These are phyloP conservation scores for Cricetomys ansorgei DNA, from an alignment of 2,113 vertebrate species.

Conservation along the genomic window DNA sequence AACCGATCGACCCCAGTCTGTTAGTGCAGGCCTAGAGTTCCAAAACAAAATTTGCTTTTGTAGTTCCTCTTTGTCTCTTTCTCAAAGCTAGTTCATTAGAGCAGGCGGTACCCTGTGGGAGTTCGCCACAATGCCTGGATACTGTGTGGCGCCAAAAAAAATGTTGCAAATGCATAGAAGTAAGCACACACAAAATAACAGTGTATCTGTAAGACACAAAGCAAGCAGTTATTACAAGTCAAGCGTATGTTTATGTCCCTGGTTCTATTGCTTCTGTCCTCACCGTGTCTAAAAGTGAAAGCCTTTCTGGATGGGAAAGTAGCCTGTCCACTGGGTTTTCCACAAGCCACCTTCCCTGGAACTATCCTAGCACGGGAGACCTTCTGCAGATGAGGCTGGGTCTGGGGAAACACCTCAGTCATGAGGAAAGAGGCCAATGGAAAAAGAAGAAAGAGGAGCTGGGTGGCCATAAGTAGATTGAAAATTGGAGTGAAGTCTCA, in stretches of 20 bases:
- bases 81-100: constrained; percentile 56
- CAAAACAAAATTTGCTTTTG: constrained; percentile 75
- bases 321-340: accelerated
- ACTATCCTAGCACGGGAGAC: accelerated
- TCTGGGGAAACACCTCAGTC: background rate
- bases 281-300: background rate
- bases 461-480: no score
- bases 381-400: background rate
- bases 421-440: background rate
- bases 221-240: background rate
- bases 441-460: background rate
- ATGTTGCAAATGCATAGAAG: background rate
- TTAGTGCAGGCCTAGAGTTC: constrained; percentile 51
- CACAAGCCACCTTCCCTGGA: background rate
- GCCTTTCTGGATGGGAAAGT: background rate
- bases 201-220: background rate
- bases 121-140: background rate
- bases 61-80: constrained; percentile 33
- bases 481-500: background rate
- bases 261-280: background rate
- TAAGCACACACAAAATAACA: background rate
- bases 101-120: background rate
- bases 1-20: constrained; percentile 78
- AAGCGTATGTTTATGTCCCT: background rate
- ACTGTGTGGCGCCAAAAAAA: background rate